Evolutionary conservation across 2,113 vertebrate genomes (phyloP), one percentile per base, ranked within the genome.

Genomic region (Corythaeola cristata): DNA sequence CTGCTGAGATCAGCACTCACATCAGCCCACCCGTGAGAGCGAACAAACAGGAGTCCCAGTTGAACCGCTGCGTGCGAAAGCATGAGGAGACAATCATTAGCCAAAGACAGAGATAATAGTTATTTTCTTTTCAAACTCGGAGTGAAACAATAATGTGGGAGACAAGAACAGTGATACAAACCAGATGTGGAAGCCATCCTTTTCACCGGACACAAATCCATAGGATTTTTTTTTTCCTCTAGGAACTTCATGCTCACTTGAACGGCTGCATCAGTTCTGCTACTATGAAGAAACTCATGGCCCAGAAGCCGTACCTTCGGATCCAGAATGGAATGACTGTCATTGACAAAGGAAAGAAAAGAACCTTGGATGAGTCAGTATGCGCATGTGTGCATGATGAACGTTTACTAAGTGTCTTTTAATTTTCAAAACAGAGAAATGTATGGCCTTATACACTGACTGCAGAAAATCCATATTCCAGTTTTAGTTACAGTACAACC

Each of bases 231-330:
- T 45, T 32, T 72, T 18, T 9, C 3, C 22, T 52, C 5, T 49
- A 99, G 99, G 99, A 99, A 92, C 99, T 99, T 41, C 99, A 99
- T 59, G 99, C 99, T 41, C 99, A 99, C 91, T 98, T 99, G 69
- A 99, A 99, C 21, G 99, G 99, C 71, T 99, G 98, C 15, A 99
- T 99, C 95, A 99, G 99, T 95, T 97, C 95, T 73, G 95, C 97
- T 28, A 99, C 99, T 30, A 99, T 99, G 97, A 99, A 98, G 97
- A 99, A 98, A 77, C 98, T 99, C 69, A 98, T 99, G 83, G 90
- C 95, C 49, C 97, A 98, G 95, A 99, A 99, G 58, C 99, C 99
- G 1, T 95, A 98, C 67, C 98, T 99, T 74, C 98, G 99, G 75
- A 98, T 99, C 52, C 93, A 98, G 18, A 97, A 98, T 63, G 97